Base-by-base conservation (phyloP, 1,140 invertebrate species). In the Calephelis virginiensis region DNA sequence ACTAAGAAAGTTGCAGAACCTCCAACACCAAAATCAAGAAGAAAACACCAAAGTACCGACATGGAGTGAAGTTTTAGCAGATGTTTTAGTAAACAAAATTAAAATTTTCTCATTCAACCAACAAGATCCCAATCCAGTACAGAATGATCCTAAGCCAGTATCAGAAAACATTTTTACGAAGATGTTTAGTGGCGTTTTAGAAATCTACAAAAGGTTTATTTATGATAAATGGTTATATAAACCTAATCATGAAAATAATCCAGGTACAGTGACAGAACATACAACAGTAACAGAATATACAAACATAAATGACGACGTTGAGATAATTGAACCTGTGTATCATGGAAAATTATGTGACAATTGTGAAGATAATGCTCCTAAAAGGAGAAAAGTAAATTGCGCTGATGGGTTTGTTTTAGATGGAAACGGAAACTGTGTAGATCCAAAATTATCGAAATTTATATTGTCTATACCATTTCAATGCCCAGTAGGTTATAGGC, bases 1-100 rank as follows among this genome's bases (percentile, higher is more conserved):
- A 63, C 75, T 86, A 73, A 80, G 80, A 60, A 86, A 85, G 77
- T 76, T 83, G 65, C 79, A 80, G 69, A 80, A 73, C 72, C 71
- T 76, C 14, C 75, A 77, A 68, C 70, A 79, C 11, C 61, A 74
- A 43, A 76, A 75, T 53, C 64, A 74, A 43, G 70, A 62, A 70
- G 72, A 70, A 61, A 50, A 56, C 37, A 61, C 63, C 8, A 75
- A 78, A 70, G 66, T 74, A 46, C 63, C 68, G 37, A 73, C 78
- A 63, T 87, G 85, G 85, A 87, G 80, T 72, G 81, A 87, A 61
- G 78, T 86, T 59, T 66, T 87, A 45, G 85, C 85, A 7, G 77
- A 85, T 64, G 71, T 83, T 59, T 74, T 85, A 62, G 77, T 86
- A 53, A 82, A 86, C 60, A 78, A 74, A 67, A 76, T 81, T 60